Percentiles rank a stretch among this genome's conserved stretches.
phyloP scores from a whole-genome alignment of 2,113 vertebrate species.

The Phalacrocorax pelagicus region DNA sequence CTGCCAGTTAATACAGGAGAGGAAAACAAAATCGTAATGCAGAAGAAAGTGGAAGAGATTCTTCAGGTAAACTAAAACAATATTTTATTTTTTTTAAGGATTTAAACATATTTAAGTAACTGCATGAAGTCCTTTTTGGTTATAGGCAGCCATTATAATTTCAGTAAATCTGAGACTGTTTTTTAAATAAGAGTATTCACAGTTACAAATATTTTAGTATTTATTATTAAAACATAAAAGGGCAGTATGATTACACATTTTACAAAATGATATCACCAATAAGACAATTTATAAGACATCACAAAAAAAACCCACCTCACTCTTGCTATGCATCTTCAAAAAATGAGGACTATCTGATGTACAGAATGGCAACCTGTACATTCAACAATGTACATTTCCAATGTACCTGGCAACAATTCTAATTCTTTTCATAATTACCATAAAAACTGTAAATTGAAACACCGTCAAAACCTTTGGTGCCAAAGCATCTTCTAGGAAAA shows the following conservation, averaged over 20 bases:
- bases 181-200: neutral
- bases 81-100: neutral
- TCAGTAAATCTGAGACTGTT: neutral
- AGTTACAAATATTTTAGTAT: neutral
- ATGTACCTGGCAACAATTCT: neutral
- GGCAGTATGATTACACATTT: neutral
- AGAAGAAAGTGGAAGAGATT: neutral
- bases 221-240: neutral
- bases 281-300: neutral
- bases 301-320: neutral
- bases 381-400: no score
- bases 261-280: neutral
- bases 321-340: neutral
- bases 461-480: neutral
- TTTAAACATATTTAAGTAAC: neutral
- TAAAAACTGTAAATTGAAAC: neutral
- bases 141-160: neutral
- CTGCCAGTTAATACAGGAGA: neutral
- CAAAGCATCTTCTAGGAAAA: neutral
- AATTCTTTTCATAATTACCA: neutral
- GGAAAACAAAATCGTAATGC: neutral
- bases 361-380: neutral
- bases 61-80: neutral
- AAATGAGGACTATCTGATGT: neutral
- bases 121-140: neutral